A percentile compares a stretch with the other conserved stretches of the same genome.
phyloP scores from a whole-genome alignment of 2,113 vertebrate species.

The Phaethornis superciliosus region DNA sequence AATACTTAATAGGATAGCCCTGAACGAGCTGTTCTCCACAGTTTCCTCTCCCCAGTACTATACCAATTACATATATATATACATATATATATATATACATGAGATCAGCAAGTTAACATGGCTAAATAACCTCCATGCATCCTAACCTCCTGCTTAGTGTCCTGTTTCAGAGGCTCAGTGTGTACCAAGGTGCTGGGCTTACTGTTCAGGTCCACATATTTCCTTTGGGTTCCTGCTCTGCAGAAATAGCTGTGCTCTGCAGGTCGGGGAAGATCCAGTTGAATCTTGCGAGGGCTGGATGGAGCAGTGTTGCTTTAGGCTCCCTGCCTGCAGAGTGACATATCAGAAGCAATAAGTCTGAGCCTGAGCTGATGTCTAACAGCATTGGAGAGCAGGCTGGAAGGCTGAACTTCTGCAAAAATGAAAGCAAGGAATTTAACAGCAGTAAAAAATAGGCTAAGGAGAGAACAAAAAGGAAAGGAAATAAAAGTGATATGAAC shows the following conservation, averaged over 20 bases:
- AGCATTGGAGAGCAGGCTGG: background rate
- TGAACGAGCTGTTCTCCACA: background rate
- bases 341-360: slow-evolving; percentile 68
- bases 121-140: background rate
- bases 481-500: slow-evolving; percentile 44
- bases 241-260: background rate
- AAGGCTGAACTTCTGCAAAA: slow-evolving; percentile 54
- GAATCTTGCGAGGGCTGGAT: slow-evolving; percentile 53
- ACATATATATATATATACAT: fast-evolving
- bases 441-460: slow-evolving; percentile 63
- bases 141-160: background rate
- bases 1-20: background rate
- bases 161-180: background rate
- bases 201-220: background rate
- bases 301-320: slow-evolving; percentile 66
- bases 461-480: slow-evolving; percentile 47
- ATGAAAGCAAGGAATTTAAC: slow-evolving; percentile 62
- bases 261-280: slow-evolving; percentile 29
- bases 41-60: background rate
- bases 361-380: slow-evolving; percentile 53
- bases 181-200: background rate
- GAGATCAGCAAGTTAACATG: background rate
- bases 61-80: no score
- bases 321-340: slow-evolving; percentile 56
- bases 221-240: background rate